Conservation (phyloP, 2,888 invertebrate species). For the Drosophila suboccidentalis region DNA sequence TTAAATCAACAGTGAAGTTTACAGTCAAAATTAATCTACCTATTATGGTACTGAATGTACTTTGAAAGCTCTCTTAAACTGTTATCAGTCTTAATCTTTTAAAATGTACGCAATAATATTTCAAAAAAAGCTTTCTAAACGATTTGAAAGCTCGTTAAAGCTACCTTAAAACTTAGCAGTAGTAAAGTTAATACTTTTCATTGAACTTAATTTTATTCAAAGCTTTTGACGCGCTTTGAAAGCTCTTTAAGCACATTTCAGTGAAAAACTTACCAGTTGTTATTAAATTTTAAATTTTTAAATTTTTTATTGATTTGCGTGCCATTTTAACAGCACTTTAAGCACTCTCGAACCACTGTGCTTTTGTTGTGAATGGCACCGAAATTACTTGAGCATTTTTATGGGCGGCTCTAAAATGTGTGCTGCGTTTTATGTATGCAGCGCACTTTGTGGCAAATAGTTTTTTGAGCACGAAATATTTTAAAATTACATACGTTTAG, state of each 20-base stretch:
- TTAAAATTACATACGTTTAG: slow-evolving; percentile 61
- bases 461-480: slow-evolving; percentile 71
- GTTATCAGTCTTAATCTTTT: not conserved
- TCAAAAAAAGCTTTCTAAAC: not conserved
- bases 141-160: not conserved
- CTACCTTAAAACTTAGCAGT: not conserved
- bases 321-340: not conserved
- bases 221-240: not conserved
- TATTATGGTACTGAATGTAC: not conserved
- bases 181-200: not conserved
- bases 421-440: slow-evolving; percentile 66
- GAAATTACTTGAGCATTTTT: slow-evolving; percentile 61
- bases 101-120: rapidly evolving
- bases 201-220: not conserved
- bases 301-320: not conserved
- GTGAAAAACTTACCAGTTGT: not conserved
- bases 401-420: slow-evolving; percentile 44
- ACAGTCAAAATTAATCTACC: too few relatives aligned
- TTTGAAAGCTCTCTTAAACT: not conserved
- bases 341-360: slow-evolving; percentile 41
- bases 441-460: slow-evolving; percentile 69
- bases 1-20: too few relatives aligned
- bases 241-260: not conserved
- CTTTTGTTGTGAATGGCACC: slow-evolving; percentile 34
- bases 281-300: too few relatives aligned